Base-by-base conservation (phyloP, 2,888 invertebrate genomes). In the Syritta pipiens region DNA sequence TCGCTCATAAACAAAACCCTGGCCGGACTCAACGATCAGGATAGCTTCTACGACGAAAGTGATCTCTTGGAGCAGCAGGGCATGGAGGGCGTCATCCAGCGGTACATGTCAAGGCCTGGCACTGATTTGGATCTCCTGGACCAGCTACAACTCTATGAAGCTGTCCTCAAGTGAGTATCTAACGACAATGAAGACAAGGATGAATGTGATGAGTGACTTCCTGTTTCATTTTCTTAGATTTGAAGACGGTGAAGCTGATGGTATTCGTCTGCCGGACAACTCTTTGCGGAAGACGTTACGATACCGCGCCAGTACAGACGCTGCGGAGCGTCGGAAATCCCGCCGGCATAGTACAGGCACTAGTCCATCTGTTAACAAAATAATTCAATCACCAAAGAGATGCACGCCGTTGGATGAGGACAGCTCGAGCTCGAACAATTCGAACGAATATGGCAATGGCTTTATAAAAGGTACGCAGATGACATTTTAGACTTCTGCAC, bases 41-140 rank as follows among this genome's bases (percentile, higher is more conserved):
- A 99, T 87, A 95, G 96, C 17, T 99, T 98, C 89, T 99, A 98
- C 86, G 98, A 99, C 88, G 96, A 99, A 86, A 96, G 97, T 2
- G 99, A 99, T 89, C 93, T 95, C 17, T 90, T 99, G 81, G 99
- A 99, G 87, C 97, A 98, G 83, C 97, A 96, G 87, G 96, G 96
- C 17, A 96, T 97, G 89, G 96, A 96, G 86, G 92, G 93, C 53
- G 94, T 96, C 22, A 94, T 96, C 82, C 94, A 95, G 86, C 91
- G 95, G 65, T 96, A 96, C 87, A 96, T 96, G 95, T 94, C 95
- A 7, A 95, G 95, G 87, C 96, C 95, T 82, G 97, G 97, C 32
- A 96, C 97, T 0, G 97, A 98, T 89, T 90, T 97, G 83, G 98
- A 98, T 90, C 91, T 98, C 24, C 90, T 98, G 30, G 93, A 97